Base-by-base conservation (phyloP, 37 sponge, comb jelly and placozoan species). In the Mnemiopsis leidyi region DNA sequence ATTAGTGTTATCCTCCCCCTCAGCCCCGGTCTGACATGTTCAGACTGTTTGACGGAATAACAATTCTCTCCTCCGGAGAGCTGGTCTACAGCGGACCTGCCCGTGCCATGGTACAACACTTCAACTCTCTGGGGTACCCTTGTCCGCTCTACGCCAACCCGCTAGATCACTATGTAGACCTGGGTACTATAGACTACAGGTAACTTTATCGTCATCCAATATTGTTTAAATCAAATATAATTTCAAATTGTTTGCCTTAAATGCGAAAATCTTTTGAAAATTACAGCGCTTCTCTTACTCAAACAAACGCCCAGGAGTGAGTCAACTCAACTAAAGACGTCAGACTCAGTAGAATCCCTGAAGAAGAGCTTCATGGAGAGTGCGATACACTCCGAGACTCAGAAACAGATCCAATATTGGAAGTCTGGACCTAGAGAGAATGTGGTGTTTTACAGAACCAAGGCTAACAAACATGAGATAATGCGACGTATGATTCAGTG, bases 291-390 rank as follows among this genome's bases (percentile, higher is more conserved):
- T n/a, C n/a, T n/a, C n/a, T n/a, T n/a, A n/a, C n/a, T n/a, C n/a
- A n/a, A n/a, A n/a, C n/a, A n/a, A n/a, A n/a, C n/a, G n/a, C 75
- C 25, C 90, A 85, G 90, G 90, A 85, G 90, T 85, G 90, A 85
- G 61, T 36, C 90, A 3, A 85, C 38, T 23, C 90, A 85, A 21
- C 90, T 85, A 26, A 28, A 85, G 90, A 85, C 90, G 0, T 29
- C 90, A 23, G 90, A 85, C 61, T 40, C 61, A 0, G 90, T 85
- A 25, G 90, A 85, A 29, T 85, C 90, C 0, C 61, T 85, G 61
- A 85, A 85, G 90, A 85, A 40, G 90, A 40, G 90, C 29, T 85
- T 85, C 48, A 39, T 85, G 61, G 61, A 38, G 61, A 85, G 90
- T 39, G 90, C 90, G 30, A 33, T 85, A 13, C 90, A 85, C 90